A percentile compares a stretch with the other conserved stretches of the same genome.
phyloP scores from a whole-genome alignment of 2,888 invertebrate genomes.

The Argyresthia albistria region DNA sequence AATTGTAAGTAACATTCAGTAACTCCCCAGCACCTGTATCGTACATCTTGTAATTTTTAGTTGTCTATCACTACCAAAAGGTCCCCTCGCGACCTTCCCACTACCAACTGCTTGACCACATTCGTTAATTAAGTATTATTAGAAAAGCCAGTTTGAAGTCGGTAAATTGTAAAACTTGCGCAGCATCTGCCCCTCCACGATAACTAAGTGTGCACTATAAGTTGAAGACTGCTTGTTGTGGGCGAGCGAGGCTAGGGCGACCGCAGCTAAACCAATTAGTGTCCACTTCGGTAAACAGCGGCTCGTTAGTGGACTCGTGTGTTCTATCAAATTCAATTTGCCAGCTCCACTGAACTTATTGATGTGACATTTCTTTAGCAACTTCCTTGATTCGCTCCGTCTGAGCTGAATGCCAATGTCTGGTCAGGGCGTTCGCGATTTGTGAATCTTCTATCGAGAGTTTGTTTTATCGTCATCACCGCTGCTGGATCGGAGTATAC shows the following conservation, averaged over 20 bases:
- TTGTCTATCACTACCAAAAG: too few relatives aligned
- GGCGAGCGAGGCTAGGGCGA: slow-evolving; percentile 46
- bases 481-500: too few relatives aligned
- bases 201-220: not conserved
- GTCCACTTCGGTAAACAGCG: slow-evolving; percentile 70
- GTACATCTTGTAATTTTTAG: too few relatives aligned
- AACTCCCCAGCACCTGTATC: too few relatives aligned
- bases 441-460: not conserved
- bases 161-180: not conserved
- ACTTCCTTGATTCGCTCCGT: slow-evolving; percentile 2
- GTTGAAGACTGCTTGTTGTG: slow-evolving; percentile 2
- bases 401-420: not conserved
- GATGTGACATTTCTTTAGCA: slow-evolving; percentile 38
- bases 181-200: slow-evolving; percentile 2
- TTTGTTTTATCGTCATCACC: too few relatives aligned
- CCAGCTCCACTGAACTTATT: slow-evolving; percentile 62
- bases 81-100: too few relatives aligned
- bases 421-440: not conserved
- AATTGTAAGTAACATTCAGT: too few relatives aligned
- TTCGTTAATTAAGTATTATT: slow-evolving; percentile 2
- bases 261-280: slow-evolving; percentile 64
- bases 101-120: too few relatives aligned
- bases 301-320: slow-evolving; percentile 71
- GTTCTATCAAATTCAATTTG: slow-evolving; percentile 70
- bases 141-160: not conserved